phyloP scores from a whole-genome alignment of 1,140 invertebrate genomes.

The Zaprionus africanus region DNA sequence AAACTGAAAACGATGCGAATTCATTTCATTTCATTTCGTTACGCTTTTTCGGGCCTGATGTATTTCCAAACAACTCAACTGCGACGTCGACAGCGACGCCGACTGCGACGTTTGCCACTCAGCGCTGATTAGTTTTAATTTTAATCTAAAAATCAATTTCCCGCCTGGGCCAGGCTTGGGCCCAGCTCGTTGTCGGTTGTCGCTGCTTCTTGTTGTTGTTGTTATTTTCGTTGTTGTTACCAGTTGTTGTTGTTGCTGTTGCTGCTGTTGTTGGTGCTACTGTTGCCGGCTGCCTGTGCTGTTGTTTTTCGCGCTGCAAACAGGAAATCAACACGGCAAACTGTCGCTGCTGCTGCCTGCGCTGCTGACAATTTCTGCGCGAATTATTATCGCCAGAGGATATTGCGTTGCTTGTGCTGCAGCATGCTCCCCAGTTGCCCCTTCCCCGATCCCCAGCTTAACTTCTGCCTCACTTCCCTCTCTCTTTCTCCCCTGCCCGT shows the following conservation, averaged over 20 bases:
- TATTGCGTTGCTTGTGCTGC: conserved; percentile 63
- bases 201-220: conserved; percentile 6
- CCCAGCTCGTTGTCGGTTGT: conserved; percentile 12
- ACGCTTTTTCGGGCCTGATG: conserved; percentile 79
- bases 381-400: conserved; percentile 77
- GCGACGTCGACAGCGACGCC: conserved; percentile 9
- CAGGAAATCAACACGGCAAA: conserved; percentile 79
- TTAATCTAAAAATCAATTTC: conserved; percentile 84
- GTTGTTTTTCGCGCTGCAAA: conserved; percentile 75
- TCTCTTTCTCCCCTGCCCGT: not conserved
- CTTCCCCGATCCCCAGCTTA: not conserved
- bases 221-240: conserved; percentile 11
- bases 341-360: conserved; percentile 38
- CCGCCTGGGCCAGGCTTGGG: conserved; percentile 46
- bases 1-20: conserved; percentile 66
- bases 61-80: conserved; percentile 56
- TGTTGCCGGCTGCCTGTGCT: conserved; percentile 39
- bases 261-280: conserved; percentile 14
- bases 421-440: not conserved
- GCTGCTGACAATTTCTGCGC: conserved; percentile 66
- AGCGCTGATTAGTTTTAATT: conserved; percentile 83
- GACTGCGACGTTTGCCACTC: conserved; percentile 62
- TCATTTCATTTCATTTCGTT: conserved; percentile 81
- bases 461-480: conserved; percentile 15
- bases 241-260: conserved; percentile 18